Evolutionary conservation across 2,888 invertebrate species (phyloP).

Genomic region (Cotesia congregata): DNA sequence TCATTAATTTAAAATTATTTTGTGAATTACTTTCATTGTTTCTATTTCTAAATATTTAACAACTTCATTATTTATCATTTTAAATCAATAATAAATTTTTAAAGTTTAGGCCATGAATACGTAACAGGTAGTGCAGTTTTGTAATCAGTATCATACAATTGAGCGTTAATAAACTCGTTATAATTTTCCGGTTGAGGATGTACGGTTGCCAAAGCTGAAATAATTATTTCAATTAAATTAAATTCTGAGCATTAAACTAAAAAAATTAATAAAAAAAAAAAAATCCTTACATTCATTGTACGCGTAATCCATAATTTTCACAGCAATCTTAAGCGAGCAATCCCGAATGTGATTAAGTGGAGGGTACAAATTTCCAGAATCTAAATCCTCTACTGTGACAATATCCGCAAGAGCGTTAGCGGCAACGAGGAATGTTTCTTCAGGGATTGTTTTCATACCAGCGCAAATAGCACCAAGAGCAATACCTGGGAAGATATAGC

Average conservation of each 20-base stretch:
- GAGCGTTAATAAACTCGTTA: conserved; percentile 81
- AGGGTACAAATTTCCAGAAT: conserved; percentile 91
- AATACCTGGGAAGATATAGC: conserved; percentile 97
- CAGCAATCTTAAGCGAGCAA: conserved; percentile 91
- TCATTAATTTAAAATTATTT: conserved; percentile 5
- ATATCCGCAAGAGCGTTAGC: conserved; percentile 88
- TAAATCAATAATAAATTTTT: conserved; percentile 47
- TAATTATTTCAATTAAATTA: conserved; percentile 32
- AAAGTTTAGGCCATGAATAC: conserved; percentile 75
- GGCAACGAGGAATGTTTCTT: conserved; percentile 92
- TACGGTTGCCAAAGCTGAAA: conserved; percentile 83
- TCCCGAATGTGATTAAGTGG: conserved; percentile 86
- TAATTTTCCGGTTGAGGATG: conserved; percentile 83
- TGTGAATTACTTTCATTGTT: not conserved
- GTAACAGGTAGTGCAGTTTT: conserved; percentile 78
- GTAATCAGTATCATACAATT: conserved; percentile 85
- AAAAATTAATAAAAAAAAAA: conserved; percentile 27
- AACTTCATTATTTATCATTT: not conserved
- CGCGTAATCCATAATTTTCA: conserved; percentile 84
- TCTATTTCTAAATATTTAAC: not conserved
- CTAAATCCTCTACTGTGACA: conserved; percentile 85
- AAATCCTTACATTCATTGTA: conserved; percentile 78
- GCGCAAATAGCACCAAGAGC: conserved; percentile 92
- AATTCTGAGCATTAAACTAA: not conserved
- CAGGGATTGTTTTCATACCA: conserved; percentile 90